These are phyloP conservation scores for Maniola jurtina DNA, from an alignment of 1,140 invertebrate genomes.

Conservation along the genomic window DNA sequence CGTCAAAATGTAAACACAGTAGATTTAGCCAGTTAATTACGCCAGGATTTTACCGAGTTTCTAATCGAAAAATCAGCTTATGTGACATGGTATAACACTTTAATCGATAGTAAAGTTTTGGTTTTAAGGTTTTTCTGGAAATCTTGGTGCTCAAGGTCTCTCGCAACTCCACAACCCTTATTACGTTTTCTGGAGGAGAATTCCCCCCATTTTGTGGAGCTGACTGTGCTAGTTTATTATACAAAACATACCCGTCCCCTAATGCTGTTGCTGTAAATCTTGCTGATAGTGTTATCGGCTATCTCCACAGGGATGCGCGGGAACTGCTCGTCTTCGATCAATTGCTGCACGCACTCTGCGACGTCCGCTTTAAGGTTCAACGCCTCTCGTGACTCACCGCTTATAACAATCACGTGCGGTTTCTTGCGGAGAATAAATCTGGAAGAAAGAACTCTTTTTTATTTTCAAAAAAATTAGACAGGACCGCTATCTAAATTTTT, in stretches of 20 bases:
- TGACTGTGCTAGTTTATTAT: neutral
- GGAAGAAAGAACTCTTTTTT: conserved; percentile 51
- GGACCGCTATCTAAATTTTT: no score
- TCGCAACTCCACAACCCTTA: no score
- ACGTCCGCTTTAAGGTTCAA: conserved; percentile 92
- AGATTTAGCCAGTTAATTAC: no score
- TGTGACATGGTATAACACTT: no score
- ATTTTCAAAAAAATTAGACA: no score
- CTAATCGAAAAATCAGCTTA: no score
- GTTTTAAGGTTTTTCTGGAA: no score
- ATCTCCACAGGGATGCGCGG: conserved; percentile 94
- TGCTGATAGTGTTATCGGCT: conserved; percentile 94
- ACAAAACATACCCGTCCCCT: conserved; percentile 83
- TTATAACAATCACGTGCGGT: conserved; percentile 95
- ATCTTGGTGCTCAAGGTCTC: no score
- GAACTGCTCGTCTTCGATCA: conserved; percentile 93
- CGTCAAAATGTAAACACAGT: neutral
- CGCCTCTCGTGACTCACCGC: conserved; percentile 94
- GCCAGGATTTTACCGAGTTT: no score
- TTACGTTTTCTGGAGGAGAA: no score
- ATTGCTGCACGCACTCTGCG: conserved; percentile 85
- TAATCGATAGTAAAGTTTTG: no score
- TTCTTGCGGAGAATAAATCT: conserved; percentile 95
- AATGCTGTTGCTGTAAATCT: conserved; percentile 94
- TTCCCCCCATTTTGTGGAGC: no score